A percentile compares a stretch with the other conserved stretches of the same genome.
phyloP scores from a whole-genome alignment of 2,113 vertebrate genomes.

The Cynoglossus semilaevis region DNA sequence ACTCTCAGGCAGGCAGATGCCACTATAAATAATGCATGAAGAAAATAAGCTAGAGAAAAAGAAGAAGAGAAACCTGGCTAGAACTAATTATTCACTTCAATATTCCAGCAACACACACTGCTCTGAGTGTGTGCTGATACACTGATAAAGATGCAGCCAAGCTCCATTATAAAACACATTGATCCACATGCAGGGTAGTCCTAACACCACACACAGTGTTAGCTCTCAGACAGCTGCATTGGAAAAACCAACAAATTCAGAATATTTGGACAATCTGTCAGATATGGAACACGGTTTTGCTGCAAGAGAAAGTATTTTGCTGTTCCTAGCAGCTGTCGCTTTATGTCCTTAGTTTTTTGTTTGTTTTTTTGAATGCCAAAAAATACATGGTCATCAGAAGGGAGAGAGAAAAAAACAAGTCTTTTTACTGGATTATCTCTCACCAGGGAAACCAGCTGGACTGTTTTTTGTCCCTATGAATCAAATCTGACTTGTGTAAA shows the following conservation, averaged over 20 bases:
- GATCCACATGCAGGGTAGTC: constrained; percentile 18
- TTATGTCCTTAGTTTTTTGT: neutral
- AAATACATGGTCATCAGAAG: constrained; percentile 28
- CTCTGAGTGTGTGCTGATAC: constrained; percentile 17
- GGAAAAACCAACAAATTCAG: neutral
- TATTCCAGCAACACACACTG: constrained; percentile 58
- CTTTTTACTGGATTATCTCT: constrained; percentile 55
- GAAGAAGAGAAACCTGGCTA: constrained; percentile 60
- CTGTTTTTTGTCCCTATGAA: constrained; percentile 28
- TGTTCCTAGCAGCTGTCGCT: constrained; percentile 11
- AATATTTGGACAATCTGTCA: constrained; percentile 14
- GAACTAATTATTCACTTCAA: constrained; percentile 69
- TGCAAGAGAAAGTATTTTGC: constrained; percentile 19
- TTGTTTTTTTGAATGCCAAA: neutral
- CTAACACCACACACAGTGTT: constrained; percentile 13
- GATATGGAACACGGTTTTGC: constrained; percentile 6
- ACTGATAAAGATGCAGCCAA: constrained; percentile 18
- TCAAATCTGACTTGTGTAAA: constrained; percentile 27
- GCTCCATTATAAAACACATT: constrained; percentile 34
- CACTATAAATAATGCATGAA: constrained; percentile 74
- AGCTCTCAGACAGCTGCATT: constrained; percentile 1
- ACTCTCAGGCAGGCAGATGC: constrained; percentile 69
- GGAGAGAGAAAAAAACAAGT: constrained; percentile 23
- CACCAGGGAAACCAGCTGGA: constrained; percentile 26
- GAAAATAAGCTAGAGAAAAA: constrained; percentile 51